Evolutionary conservation across 2,113 vertebrate species (phyloP).

Genomic region (Fregetta grallaria): DNA sequence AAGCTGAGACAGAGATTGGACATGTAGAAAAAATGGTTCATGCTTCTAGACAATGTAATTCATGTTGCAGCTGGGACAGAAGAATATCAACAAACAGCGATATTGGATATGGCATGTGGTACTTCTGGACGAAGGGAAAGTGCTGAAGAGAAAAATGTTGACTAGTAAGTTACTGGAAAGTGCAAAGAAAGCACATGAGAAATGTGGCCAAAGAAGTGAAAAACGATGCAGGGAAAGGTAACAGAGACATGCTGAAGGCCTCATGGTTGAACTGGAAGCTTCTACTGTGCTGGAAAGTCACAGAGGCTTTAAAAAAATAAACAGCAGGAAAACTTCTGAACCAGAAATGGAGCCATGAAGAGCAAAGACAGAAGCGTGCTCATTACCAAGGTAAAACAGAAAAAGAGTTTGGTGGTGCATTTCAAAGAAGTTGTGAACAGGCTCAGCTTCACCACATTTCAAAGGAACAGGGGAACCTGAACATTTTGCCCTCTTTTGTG

Average conservation of each 20-base stretch:
- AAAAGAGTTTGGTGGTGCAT: neutral
- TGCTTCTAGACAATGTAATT: neutral
- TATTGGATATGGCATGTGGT: neutral
- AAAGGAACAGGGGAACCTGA: neutral
- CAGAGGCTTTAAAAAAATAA: neutral
- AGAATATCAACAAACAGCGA: neutral
- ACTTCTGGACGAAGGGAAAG: neutral
- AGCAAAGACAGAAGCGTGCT: neutral
- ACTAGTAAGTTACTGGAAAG: neutral
- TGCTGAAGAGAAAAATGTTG: neutral
- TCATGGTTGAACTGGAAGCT: neutral
- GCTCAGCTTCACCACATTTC: neutral
- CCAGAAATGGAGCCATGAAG: neutral
- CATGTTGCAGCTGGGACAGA: neutral
- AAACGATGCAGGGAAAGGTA: neutral
- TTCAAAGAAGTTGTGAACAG: neutral
- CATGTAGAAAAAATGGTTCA: neutral
- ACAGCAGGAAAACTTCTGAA: neutral
- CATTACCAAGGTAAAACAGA: neutral
- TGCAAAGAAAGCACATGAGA: neutral
- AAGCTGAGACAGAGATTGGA: neutral
- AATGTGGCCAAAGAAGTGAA: neutral
- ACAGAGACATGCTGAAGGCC: neutral
- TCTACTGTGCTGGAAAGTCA: neutral
- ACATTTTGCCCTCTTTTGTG: neutral